phyloP scores from a whole-genome alignment of 1,140 invertebrate species.

The Drosophila asahinai region DNA sequence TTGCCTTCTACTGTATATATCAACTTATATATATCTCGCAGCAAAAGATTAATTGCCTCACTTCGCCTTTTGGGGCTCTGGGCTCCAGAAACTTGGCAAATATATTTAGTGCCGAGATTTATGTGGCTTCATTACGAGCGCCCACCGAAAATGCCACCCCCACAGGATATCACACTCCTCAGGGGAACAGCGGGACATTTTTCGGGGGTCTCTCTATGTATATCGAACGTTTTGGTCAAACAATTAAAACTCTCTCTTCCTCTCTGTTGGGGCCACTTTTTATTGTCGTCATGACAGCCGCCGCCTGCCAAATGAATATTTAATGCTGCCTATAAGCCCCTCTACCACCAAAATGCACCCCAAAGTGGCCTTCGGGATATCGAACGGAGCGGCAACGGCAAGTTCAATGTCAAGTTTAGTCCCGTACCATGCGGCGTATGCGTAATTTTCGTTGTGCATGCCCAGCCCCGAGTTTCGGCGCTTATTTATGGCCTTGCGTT shows the following conservation, averaged over 20 bases:
- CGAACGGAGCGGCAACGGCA: conserved; percentile 36
- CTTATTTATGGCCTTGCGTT: conserved; percentile 60
- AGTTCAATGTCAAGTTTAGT: conserved; percentile 72
- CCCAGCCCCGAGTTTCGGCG: conserved; percentile 6
- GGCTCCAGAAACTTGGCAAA: conserved; percentile 57
- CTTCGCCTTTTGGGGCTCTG: conserved; percentile 34
- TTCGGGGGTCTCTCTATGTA: conserved; percentile 8
- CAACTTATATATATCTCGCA: conserved; percentile 24
- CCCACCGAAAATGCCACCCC: neutral
- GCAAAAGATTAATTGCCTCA: conserved; percentile 73
- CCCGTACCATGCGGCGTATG: conserved; percentile 56
- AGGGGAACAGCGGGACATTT: conserved; percentile 3
- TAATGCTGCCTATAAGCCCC: conserved; percentile 41
- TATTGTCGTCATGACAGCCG: conserved; percentile 67
- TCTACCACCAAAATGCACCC: conserved; percentile 4
- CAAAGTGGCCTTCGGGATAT: conserved; percentile 59
- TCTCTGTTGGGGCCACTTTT: conserved; percentile 57
- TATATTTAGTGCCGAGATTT: conserved; percentile 82
- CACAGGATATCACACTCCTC: neutral
- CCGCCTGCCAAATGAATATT: conserved; percentile 72
- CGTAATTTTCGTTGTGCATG: conserved; percentile 49
- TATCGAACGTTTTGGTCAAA: conserved; percentile 56
- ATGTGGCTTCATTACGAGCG: conserved; percentile 74
- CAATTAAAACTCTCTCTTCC: conserved; percentile 61
- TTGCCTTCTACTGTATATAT: conserved; percentile 7